Percentiles rank a stretch among this genome's conserved stretches.
phyloP scores from a whole-genome alignment of 2,113 vertebrate genomes.

The Setophaga petechia region DNA sequence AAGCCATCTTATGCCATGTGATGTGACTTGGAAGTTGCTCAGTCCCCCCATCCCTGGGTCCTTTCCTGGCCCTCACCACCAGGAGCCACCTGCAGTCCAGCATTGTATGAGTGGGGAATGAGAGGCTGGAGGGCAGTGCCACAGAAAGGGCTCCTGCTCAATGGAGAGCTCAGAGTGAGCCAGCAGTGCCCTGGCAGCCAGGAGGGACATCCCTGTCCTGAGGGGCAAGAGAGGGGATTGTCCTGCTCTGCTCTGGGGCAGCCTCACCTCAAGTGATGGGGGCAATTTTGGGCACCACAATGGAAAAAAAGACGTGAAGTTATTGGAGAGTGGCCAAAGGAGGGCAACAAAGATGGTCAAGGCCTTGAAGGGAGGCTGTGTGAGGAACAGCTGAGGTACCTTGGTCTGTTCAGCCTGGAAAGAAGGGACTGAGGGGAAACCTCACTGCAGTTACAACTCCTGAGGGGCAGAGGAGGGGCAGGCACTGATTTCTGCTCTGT shows the following conservation, averaged over 20 bases:
- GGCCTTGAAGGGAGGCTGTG: accelerated
- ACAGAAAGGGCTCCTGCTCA: accelerated
- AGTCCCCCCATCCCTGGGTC: neutral
- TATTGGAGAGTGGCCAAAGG: neutral
- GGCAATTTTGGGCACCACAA: accelerated
- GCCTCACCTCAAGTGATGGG: neutral
- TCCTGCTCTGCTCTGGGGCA: neutral
- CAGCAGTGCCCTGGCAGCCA: neutral
- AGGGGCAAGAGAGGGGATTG: neutral
- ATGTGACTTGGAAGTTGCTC: neutral
- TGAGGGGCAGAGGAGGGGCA: neutral
- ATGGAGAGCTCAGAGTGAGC: accelerated
- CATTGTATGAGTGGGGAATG: accelerated
- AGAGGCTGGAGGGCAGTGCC: neutral
- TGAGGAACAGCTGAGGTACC: neutral
- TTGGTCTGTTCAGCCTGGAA: neutral
- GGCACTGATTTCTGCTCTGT: neutral
- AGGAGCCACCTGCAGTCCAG: neutral
- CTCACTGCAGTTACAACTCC: accelerated
- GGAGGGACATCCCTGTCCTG: neutral
- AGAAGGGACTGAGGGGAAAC: neutral
- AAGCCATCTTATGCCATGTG: neutral
- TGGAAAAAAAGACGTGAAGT: accelerated
- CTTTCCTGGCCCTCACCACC: neutral
- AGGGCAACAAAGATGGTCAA: no score